These are phyloP conservation scores for Gnatocerus cornutus DNA, from an alignment of 2,888 invertebrate species.

Conservation along the genomic window DNA sequence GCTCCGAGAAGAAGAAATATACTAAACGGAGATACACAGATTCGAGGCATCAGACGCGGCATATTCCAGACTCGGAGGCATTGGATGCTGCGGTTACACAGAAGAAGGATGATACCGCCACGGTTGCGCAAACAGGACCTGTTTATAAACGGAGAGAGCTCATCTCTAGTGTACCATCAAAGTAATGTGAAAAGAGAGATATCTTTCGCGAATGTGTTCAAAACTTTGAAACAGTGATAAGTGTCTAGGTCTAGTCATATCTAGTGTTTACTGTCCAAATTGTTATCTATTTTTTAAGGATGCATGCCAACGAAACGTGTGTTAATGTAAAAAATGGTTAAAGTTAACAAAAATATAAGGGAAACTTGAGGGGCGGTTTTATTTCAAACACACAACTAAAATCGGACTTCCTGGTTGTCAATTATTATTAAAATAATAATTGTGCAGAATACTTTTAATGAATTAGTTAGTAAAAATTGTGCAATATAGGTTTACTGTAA, in stretches of 20 bases:
- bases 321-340: constrained; percentile 56
- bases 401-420: no score
- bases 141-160: constrained; percentile 87
- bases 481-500: no score
- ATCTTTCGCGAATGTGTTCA: constrained; percentile 57
- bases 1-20: constrained; percentile 75
- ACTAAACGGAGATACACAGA: constrained; percentile 77
- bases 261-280: constrained; percentile 57
- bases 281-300: constrained; percentile 63
- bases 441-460: no score
- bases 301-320: constrained; percentile 55
- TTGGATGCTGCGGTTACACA: constrained; percentile 64
- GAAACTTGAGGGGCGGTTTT: no score
- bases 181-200: constrained; percentile 52
- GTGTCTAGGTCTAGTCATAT: constrained; percentile 58
- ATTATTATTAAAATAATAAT: no score
- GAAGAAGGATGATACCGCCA: constrained; percentile 56
- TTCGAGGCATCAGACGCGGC: constrained; percentile 75
- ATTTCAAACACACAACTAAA: no score
- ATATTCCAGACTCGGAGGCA: constrained; percentile 74
- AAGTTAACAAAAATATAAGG: constrained; percentile 36
- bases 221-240: constrained; percentile 55
- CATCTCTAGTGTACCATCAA: constrained; percentile 82
- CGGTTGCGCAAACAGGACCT: constrained; percentile 69
- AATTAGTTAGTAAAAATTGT: no score